A percentile compares a stretch with the other conserved stretches of the same genome.
phyloP scores from a whole-genome alignment of 1,140 invertebrate species.

The Eupristina koningsbergeri region DNA sequence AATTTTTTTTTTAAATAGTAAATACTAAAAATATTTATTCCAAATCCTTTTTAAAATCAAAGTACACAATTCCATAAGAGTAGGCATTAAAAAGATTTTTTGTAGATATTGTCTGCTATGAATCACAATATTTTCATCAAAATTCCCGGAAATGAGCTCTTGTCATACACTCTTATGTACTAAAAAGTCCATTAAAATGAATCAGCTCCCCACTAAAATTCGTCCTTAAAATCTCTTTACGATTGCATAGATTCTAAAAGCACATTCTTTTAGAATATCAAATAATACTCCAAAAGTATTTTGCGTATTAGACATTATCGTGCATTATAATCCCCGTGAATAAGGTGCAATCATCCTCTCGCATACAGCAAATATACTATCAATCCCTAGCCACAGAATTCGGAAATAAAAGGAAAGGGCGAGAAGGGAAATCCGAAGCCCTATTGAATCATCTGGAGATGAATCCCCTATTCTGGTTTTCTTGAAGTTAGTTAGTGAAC shows the following conservation, averaged over 20 bases:
- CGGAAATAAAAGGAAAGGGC: slow-evolving; percentile 6
- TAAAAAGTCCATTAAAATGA: not conserved
- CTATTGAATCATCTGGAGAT: not conserved
- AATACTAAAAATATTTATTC: too few species aligned
- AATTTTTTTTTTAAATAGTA: too few species aligned
- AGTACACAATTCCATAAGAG: too few species aligned
- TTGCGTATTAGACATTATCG: slow-evolving; percentile 1
- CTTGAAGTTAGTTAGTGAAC: not conserved
- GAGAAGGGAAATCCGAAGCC: not conserved
- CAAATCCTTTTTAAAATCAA: too few species aligned
- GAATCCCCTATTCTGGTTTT: not conserved
- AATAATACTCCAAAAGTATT: slow-evolving; percentile 23
- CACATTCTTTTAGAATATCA: not conserved
- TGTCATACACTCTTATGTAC: not conserved
- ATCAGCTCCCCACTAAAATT: not conserved
- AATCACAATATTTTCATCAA: not conserved
- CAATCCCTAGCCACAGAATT: not conserved
- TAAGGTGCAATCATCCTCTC: slow-evolving; percentile 19
- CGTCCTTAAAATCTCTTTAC: not conserved
- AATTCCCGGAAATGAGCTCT: not conserved
- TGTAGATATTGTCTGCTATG: not conserved
- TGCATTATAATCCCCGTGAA: slow-evolving; percentile 13
- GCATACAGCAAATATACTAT: not conserved
- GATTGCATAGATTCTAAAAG: not conserved
- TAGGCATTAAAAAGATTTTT: not conserved